Base-by-base conservation (phyloP, 2,113 vertebrate species). In the Scatophagus argus region DNA sequence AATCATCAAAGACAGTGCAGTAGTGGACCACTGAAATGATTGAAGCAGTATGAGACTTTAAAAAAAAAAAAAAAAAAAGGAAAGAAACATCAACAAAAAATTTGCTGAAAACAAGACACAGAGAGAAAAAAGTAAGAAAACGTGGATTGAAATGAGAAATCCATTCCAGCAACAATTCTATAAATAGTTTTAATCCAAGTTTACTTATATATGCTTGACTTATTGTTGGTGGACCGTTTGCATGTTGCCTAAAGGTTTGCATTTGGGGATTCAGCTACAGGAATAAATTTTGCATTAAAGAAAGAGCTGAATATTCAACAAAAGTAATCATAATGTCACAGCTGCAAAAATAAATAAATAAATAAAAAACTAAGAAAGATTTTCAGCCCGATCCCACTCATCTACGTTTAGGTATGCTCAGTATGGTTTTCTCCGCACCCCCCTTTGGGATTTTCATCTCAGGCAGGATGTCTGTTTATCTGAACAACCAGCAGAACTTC, bases 401-500 rank as follows among this genome's bases (percentile, higher is more conserved):
- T 82, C 73, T 84, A 47, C 67, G 29, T 70, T 88, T 78, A 83
- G 44, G 74, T 82, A 72, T 72, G 60, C 44, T 81, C 44, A 7
- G 36, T 51, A 5, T 78, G 36, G 77, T 74, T 77, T 58, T 68
- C 62, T 83, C 66, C 59, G 0, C n/a, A n/a, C n/a, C 12, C 23
- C 4, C 14, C 71, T 75, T 77, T 71, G 77, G 63, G 78, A 81
- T 91, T 89, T 68, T 55, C 63, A 85, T 64, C n/a, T 84, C 59
- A 54, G 82, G 75, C 72, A 8, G 78, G 44, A 81, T 74, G 65
- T 87, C 75, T 77, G 82, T 86, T 85, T 87, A 86, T 88, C 76
- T 88, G 72, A 82, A 62, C 55, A 71, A 27, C 10, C 74, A 27
- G 2, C 47, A 76, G 41, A 81, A 69, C 54, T 60, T 83, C n/a